Base-by-base conservation (phyloP, 2,888 invertebrate species). In the Azorinus chamasolen region DNA sequence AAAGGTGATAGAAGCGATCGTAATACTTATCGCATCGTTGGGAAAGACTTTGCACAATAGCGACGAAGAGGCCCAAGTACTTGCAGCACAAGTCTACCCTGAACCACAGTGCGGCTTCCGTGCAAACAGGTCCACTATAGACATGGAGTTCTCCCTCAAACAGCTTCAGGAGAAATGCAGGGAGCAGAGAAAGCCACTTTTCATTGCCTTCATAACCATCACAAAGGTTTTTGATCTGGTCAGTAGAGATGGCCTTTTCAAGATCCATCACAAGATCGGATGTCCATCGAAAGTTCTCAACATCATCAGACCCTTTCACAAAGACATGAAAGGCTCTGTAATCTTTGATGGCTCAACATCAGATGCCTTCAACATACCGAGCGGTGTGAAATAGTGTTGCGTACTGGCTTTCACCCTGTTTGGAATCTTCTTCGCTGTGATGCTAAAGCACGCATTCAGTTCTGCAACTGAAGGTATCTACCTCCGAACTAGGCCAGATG, bases 91-190 rank as follows among this genome's bases (percentile, higher is more conserved):
- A 1, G 58, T 83, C 18, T 80, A 75, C 22, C 72, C 82, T 25
- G 72, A 84, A n/a, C 68, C 80, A 2, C 72, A 81, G 61, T 83
- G 83, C 39, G 70, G 74, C 39, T 81, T 78, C 53, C 32, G 73
- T 1, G 46, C 57, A 12, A 39, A 20, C 24, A 16, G 22, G n/a
- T n/a, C n/a, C n/a, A n/a, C n/a, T n/a, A n/a, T n/a, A n/a, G n/a
- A n/a, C n/a, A n/a, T n/a, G n/a, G n/a, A n/a, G n/a, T n/a, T n/a
- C n/a, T n/a, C n/a, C n/a, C n/a, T n/a, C n/a, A n/a, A n/a, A n/a
- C n/a, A n/a, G n/a, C n/a, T n/a, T n/a, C n/a, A n/a, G n/a, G n/a
- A n/a, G n/a, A n/a, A n/a, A n/a, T n/a, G n/a, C n/a, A n/a, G n/a
- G n/a, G n/a, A n/a, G n/a, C 82, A 73, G 59, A 8, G 48, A 12